A percentile compares a stretch with the other conserved stretches of the same genome.
phyloP scores from a whole-genome alignment of 2,888 invertebrate species.

The Rosalia funebris region DNA sequence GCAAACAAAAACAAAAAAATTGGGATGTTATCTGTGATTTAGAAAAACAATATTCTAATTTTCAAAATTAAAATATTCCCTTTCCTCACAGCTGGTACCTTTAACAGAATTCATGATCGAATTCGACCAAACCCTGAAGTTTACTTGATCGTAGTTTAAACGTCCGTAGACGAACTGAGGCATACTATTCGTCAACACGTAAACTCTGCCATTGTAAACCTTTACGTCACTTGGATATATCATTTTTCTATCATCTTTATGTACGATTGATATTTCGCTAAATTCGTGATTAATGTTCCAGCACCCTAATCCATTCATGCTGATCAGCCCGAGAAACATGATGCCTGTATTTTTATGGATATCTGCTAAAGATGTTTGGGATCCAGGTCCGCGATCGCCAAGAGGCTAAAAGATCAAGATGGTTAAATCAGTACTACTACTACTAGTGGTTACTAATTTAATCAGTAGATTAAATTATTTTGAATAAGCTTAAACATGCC shows the following conservation, averaged over 20 bases:
- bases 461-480: too few species aligned
- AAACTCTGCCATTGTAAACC: constrained; percentile 70
- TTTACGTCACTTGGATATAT: constrained; percentile 85
- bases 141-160: constrained; percentile 79
- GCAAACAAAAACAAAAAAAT: too few species aligned
- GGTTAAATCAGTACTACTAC: too few species aligned
- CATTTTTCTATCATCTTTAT: constrained; percentile 78
- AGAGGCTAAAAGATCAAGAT: constrained; percentile 69
- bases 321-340: constrained; percentile 80
- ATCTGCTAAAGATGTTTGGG: constrained; percentile 75
- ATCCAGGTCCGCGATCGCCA: constrained; percentile 73
- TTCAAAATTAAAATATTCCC: too few species aligned
- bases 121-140: constrained; percentile 73
- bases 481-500: too few species aligned
- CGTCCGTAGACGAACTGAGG: constrained; percentile 75
- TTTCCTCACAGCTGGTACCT: background rate
- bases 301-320: constrained; percentile 85
- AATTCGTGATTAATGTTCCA: constrained; percentile 77
- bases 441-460: too few species aligned
- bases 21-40: too few species aligned
- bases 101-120: constrained; percentile 24
- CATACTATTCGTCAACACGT: constrained; percentile 84
- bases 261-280: constrained; percentile 75
- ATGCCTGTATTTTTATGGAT: constrained; percentile 80
- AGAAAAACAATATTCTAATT: too few species aligned